Base-by-base conservation (phyloP, 1,140 invertebrate species). In the Nylanderia fulva region DNA sequence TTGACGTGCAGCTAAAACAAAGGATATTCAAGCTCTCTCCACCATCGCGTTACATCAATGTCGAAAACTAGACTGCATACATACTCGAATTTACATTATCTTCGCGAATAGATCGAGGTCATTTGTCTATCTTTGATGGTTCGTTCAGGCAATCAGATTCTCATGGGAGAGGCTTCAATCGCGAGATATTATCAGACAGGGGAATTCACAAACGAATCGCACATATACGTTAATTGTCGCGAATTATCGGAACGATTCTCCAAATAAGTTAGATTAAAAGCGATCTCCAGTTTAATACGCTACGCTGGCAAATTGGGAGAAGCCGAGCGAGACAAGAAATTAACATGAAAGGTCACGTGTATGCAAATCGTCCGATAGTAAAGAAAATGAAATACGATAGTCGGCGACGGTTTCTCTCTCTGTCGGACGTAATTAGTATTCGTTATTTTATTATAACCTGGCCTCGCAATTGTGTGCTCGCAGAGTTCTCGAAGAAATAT, bases 321-420 rank as follows among this genome's bases (percentile, higher is more conserved):
- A 71, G 39, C 52, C 77, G 52, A 66, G 66, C 52, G 58, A 58
- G 77, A 82, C 52, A 27, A 68, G 69, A 82, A 82, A 82, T 82
- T 82, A 82, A 82, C 52, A 72, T 82, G 77, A 82, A 82, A 45
- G 77, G 64, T 82, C 77, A 82, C 77, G 77, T 60, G 66, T 13
- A 82, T 82, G 77, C 77, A 82, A 82, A 82, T 82, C 52, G 36
- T 52, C 52, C 77, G 77, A 82, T 82, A 82, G 66, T 15, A 54
- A 21, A 60, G 77, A 82, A 72, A 72, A 71, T 82, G 66, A 82
- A 71, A 72, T 58, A 72, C 29, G 66, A 56, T n/a, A n/a, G n/a
- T n/a, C n/a, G n/a, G n/a, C n/a, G 1, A 13, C 24, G 36, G 66
- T 56, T 13, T 18, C 8, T 33, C 29, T 33, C n/a, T 18, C 2